A percentile compares a stretch with the other conserved stretches of the same genome.
phyloP scores from a whole-genome alignment of 2,797 vertebrate genomes.

The Channallabes apus region DNA sequence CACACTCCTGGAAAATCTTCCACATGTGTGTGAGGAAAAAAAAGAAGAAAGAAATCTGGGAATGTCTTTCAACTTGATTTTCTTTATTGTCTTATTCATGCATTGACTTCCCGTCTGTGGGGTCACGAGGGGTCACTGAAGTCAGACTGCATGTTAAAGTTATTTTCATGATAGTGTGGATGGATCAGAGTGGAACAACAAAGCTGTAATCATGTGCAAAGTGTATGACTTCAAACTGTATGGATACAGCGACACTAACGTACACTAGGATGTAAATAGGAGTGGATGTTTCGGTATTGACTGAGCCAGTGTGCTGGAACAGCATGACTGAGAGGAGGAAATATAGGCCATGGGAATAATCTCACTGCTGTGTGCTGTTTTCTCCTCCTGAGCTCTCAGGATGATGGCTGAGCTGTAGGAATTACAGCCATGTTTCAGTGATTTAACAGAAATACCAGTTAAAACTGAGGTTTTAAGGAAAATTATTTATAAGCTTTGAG shows the following conservation, averaged over 20 bases:
- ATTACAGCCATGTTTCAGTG: neutral
- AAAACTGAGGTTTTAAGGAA: neutral
- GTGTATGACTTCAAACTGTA: neutral
- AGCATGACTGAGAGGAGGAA: constrained; percentile 33
- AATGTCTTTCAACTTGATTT: constrained; percentile 25
- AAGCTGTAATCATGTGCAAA: neutral
- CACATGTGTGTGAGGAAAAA: neutral
- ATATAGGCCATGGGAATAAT: constrained; percentile 47
- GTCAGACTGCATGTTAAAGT: constrained; percentile 27
- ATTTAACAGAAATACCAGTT: neutral
- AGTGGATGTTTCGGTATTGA: constrained; percentile 29
- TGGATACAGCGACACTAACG: neutral
- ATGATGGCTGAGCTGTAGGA: neutral
- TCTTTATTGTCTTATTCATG: constrained; percentile 41
- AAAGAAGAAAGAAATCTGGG: neutral
- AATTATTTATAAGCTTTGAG: neutral
- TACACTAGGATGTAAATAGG: neutral
- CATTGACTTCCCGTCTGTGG: constrained; percentile 26
- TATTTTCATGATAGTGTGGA: neutral
- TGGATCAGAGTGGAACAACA: neutral
- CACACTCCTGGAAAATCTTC: constrained; percentile 28
- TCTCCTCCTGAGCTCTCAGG: neutral
- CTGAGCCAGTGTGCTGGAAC: constrained; percentile 34
- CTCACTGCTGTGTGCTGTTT: constrained; percentile 34
- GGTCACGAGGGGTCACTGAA: constrained; percentile 9